Evolutionary conservation across 1,140 invertebrate species (phyloP).

Genomic region (Drosophila gunungcola): DNA sequence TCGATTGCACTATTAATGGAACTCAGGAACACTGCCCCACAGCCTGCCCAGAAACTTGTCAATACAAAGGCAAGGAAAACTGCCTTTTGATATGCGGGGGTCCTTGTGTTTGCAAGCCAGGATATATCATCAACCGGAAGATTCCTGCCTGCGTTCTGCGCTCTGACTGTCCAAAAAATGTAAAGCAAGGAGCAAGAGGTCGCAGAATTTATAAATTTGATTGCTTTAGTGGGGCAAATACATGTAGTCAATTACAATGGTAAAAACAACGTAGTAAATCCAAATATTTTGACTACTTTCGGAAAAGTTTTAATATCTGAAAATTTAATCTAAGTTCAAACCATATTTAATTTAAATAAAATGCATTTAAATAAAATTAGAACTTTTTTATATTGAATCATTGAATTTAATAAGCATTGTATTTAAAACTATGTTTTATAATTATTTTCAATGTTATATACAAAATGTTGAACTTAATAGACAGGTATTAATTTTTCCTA

Average conservation of each 20-base stretch:
- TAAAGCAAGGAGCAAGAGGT: background rate
- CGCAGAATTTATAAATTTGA: background rate
- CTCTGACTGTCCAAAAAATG: slow-evolving; percentile 2
- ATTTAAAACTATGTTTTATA: too few species aligned
- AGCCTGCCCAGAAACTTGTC: slow-evolving; percentile 7
- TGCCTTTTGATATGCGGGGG: background rate
- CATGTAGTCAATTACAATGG: background rate
- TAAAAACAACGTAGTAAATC: background rate
- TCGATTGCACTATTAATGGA: slow-evolving; percentile 10
- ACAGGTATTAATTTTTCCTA: too few species aligned
- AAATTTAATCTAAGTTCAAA: too few species aligned
- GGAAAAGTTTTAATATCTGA: too few species aligned
- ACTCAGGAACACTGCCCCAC: background rate
- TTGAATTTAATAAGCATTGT: too few species aligned
- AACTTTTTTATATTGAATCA: too few species aligned
- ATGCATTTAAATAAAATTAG: too few species aligned
- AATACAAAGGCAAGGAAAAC: too few species aligned
- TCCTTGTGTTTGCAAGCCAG: slow-evolving; percentile 12
- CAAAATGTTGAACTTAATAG: too few species aligned
- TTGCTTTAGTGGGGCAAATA: background rate
- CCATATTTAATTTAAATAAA: too few species aligned
- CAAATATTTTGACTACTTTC: background rate
- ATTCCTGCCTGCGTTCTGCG: slow-evolving; percentile 2
- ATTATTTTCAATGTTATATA: too few species aligned
- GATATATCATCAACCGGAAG: slow-evolving; percentile 1